A percentile compares a stretch with the other conserved stretches of the same genome.
Evolutionary conservation across 2,888 invertebrate genomes (phyloP).

Genomic region (Salticus scenicus): DNA sequence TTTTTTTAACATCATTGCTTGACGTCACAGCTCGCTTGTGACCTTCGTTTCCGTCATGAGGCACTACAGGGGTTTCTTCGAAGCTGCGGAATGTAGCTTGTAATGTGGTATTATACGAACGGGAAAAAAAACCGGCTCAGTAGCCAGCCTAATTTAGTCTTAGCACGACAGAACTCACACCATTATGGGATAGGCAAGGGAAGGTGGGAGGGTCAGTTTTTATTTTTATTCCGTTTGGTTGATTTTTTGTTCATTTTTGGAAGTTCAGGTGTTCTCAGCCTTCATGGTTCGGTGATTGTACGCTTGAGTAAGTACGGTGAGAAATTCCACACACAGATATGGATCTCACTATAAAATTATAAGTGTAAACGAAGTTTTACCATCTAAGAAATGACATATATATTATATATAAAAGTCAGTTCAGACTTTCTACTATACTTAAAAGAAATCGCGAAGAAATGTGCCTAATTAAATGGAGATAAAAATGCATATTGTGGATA

Average conservation of each 20-base stretch:
- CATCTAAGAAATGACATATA: no score
- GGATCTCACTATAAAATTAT: not conserved
- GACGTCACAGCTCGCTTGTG: conserved; percentile 36
- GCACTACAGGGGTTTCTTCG: conserved; percentile 53
- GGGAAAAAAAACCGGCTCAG: conserved; percentile 64
- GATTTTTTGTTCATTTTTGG: conserved; percentile 15
- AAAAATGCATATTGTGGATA: no score
- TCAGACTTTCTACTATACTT: no score
- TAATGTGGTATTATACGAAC: conserved; percentile 38
- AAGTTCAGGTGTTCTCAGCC: conserved; percentile 43
- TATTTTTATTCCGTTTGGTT: conserved; percentile 19
- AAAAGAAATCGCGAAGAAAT: no score
- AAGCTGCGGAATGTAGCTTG: conserved; percentile 46
- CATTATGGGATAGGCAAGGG: conserved; percentile 33
- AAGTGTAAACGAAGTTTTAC: no score
- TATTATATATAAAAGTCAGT: no score
- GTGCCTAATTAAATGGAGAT: no score
- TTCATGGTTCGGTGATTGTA: conserved; percentile 43
- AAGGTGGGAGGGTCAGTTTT: conserved; percentile 15
- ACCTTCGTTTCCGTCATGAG: conserved; percentile 63
- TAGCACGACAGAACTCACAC: conserved; percentile 45
- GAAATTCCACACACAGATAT: conserved; percentile 29
- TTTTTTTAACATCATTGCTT: conserved; percentile 40
- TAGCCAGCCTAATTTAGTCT: conserved; percentile 61
- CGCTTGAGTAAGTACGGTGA: conserved; percentile 40